Conservation (phyloP, 1,140 invertebrate genomes). For the Littorina saxatilis region DNA sequence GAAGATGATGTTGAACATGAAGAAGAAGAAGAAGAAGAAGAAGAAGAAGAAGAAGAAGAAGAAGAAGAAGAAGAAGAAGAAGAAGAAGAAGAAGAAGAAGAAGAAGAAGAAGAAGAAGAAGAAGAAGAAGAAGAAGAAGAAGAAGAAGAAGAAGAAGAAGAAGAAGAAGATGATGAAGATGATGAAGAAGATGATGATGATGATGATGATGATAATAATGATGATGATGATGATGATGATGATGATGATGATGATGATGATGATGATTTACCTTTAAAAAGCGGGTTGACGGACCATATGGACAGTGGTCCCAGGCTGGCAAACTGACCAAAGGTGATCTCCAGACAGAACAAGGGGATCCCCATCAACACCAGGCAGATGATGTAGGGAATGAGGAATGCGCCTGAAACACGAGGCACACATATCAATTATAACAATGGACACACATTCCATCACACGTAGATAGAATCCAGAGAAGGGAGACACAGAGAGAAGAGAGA, state of each 20-base stretch:
- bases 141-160: conserved; percentile 26
- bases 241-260: neutral
- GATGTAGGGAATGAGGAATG: conserved; percentile 63
- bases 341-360: conserved; percentile 60
- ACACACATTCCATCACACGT: too few relatives aligned
- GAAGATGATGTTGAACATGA: too few relatives aligned
- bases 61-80: conserved; percentile 27
- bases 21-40: conserved; percentile 29
- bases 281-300: conserved; percentile 60
- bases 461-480: neutral
- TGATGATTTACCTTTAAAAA: conserved; percentile 57
- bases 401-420: conserved; percentile 49
- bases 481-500: neutral
- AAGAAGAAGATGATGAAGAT: neutral
- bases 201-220: neutral
- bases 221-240: neutral
- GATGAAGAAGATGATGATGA: neutral
- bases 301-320: conserved; percentile 48
- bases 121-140: conserved; percentile 35
- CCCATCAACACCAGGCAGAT: conserved; percentile 55
- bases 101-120: conserved; percentile 32
- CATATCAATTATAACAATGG: too few relatives aligned
- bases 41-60: conserved; percentile 33
- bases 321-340: conserved; percentile 59
- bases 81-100: conserved; percentile 35